phyloP scores from a whole-genome alignment of 2,888 invertebrate species.

The Latrodectus elegans region DNA sequence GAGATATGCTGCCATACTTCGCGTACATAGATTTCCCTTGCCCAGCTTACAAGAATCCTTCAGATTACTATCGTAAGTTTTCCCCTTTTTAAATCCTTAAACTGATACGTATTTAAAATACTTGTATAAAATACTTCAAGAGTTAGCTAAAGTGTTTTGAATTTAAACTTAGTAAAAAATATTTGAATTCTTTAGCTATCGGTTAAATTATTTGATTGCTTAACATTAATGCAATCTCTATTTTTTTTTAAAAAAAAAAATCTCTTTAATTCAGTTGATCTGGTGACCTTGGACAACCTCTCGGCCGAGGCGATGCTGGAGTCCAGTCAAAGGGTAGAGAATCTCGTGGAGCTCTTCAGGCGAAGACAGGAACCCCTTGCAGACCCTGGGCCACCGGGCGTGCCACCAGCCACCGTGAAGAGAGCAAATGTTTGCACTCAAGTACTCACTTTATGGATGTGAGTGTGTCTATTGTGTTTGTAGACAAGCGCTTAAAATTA shows the following conservation, averaged over 20 bases:
- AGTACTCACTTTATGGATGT: conserved; percentile 82
- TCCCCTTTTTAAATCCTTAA: too few relatives aligned
- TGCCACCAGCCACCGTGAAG: conserved; percentile 81
- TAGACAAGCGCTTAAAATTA: too few relatives aligned
- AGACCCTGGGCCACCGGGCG: conserved; percentile 86
- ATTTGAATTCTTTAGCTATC: too few relatives aligned
- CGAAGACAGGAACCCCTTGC: conserved; percentile 78
- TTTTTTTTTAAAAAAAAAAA: too few relatives aligned
- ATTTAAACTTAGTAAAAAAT: too few relatives aligned
- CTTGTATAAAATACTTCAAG: too few relatives aligned
- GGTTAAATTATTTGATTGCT: too few relatives aligned
- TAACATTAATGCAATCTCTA: background rate
- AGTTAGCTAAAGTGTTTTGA: too few relatives aligned
- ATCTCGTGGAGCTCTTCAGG: conserved; percentile 87
- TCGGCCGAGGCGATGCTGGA: conserved; percentile 96
- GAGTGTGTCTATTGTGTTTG: conserved; percentile 73
- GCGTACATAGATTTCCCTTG: conserved; percentile 93
- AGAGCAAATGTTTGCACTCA: conserved; percentile 83
- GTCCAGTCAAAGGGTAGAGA: conserved; percentile 93
- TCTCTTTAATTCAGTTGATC: conserved; percentile 82
- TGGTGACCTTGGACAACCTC: conserved; percentile 93
- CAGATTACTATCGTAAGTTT: conserved; percentile 86
- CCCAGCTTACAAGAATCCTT: conserved; percentile 96
- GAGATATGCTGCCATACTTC: conserved; percentile 95
- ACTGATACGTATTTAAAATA: too few relatives aligned